These are phyloP conservation scores for Clarias magur DNA, from an alignment of 2,113 vertebrate genomes.

Conservation along the genomic window DNA sequence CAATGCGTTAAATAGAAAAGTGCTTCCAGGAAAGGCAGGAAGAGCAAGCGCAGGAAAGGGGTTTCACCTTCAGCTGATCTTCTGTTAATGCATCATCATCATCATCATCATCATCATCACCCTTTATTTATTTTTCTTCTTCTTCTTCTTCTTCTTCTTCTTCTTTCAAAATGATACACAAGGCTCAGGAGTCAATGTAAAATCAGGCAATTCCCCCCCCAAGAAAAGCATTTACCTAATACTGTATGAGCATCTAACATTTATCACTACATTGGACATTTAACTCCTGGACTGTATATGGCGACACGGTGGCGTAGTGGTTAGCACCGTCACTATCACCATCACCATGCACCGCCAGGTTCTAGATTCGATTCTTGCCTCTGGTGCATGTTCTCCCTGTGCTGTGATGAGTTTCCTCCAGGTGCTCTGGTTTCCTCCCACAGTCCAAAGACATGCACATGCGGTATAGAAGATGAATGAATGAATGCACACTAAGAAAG, in stretches of 20 bases:
- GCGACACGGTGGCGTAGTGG: no score
- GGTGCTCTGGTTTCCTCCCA: no score
- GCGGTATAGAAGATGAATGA: background rate
- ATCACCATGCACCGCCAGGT: no score
- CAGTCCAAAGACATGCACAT: no score
- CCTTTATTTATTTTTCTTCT: no score
- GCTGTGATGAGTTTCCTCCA: no score
- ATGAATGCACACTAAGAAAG: background rate
- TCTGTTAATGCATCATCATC: background rate
- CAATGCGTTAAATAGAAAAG: background rate
- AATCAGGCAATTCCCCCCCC: background rate
- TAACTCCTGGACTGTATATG: background rate
- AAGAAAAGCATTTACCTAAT: background rate
- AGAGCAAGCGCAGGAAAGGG: constrained; percentile 29
- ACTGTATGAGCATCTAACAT: background rate
- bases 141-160: no score
- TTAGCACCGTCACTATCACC: no score
- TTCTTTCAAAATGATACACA: background rate
- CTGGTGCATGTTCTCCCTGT: no score
- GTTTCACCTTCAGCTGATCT: constrained; percentile 60
- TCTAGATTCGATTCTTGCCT: no score
- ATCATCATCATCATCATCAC: background rate
- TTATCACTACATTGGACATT: background rate
- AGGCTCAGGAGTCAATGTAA: background rate
- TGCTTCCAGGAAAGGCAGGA: background rate